These are phyloP conservation scores for Lomographa bimaculata DNA, from an alignment of 2,888 invertebrate species.

Conservation along the genomic window DNA sequence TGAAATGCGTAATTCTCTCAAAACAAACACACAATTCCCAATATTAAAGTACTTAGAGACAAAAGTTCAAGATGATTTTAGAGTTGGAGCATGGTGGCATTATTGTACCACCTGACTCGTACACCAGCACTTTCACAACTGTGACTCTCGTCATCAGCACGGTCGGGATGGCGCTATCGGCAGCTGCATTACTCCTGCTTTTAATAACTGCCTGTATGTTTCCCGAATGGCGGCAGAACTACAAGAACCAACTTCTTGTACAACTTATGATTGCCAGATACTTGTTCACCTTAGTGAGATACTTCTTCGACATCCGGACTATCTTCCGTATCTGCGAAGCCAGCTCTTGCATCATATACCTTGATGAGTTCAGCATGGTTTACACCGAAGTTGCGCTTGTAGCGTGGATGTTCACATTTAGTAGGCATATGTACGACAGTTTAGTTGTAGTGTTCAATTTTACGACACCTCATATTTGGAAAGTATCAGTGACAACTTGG, in stretches of 20 bases:
- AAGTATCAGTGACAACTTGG: conserved; percentile 56
- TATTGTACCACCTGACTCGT: conserved; percentile 29
- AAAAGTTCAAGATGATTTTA: conserved; percentile 10
- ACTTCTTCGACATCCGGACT: conserved; percentile 45
- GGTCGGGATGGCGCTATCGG: conserved; percentile 54
- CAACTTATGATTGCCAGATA: conserved; percentile 68
- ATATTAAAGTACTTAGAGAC: no score
- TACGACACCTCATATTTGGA: conserved; percentile 42
- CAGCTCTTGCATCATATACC: conserved; percentile 27
- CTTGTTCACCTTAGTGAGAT: conserved; percentile 54
- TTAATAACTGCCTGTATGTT: conserved; percentile 59
- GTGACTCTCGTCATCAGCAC: conserved; percentile 44
- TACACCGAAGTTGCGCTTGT: conserved; percentile 61
- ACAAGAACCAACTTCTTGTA: conserved; percentile 67
- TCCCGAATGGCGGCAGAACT: conserved; percentile 61
- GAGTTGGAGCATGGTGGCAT: conserved; percentile 38
- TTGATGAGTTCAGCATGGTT: conserved; percentile 42
- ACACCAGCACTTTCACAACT: conserved; percentile 31
- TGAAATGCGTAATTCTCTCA: no score
- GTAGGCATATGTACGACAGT: conserved; percentile 60
- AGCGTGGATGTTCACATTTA: conserved; percentile 69
- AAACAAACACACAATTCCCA: no score
- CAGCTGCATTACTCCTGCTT: conserved; percentile 51
- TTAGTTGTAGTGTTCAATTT: conserved; percentile 60
- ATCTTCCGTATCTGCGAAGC: conserved; percentile 32